phyloP scores from a whole-genome alignment of 2,113 vertebrate species.

The Abramis brama region DNA sequence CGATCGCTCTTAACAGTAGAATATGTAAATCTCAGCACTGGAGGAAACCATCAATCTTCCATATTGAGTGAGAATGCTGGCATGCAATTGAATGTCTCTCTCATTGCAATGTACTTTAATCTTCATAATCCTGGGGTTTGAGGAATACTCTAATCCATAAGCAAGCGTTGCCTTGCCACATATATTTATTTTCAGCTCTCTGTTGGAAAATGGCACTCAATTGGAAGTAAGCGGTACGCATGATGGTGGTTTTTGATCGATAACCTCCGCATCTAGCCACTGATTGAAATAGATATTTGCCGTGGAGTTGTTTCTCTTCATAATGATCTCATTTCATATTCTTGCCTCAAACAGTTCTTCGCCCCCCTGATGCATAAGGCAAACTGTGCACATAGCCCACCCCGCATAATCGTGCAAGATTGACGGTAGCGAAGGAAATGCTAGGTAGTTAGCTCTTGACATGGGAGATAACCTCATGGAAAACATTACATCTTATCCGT shows the following conservation, averaged over 20 bases:
- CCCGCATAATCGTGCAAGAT: constrained; percentile 39
- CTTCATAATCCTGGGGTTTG: constrained; percentile 47
- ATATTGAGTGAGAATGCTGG: constrained; percentile 23
- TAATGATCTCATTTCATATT: constrained; percentile 43
- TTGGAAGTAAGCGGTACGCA: constrained; percentile 12
- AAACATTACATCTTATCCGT: neutral
- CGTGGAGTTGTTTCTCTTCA: constrained; percentile 37
- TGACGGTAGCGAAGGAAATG: constrained; percentile 32
- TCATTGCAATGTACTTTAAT: constrained; percentile 49
- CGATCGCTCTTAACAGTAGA: constrained; percentile 29
- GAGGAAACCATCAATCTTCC: constrained; percentile 42
- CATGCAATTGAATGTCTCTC: constrained; percentile 19
- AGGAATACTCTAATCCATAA: constrained; percentile 24
- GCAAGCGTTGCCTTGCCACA: neutral
- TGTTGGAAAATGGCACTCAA: neutral
- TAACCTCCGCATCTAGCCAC: constrained; percentile 26
- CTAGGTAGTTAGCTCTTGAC: constrained; percentile 29
- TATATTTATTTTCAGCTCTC: constrained; percentile 8
- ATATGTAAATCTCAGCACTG: constrained; percentile 45
- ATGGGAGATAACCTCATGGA: constrained; percentile 11
- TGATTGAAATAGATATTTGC: constrained; percentile 48
- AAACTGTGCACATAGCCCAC: constrained; percentile 8
- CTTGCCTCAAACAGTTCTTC: constrained; percentile 34
- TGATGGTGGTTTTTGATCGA: constrained; percentile 38
- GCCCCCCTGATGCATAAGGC: neutral